A percentile compares a stretch with the other conserved stretches of the same genome.
Evolutionary conservation across 1,140 invertebrate genomes (phyloP).

Genomic region (Drosophila watanabei): DNA sequence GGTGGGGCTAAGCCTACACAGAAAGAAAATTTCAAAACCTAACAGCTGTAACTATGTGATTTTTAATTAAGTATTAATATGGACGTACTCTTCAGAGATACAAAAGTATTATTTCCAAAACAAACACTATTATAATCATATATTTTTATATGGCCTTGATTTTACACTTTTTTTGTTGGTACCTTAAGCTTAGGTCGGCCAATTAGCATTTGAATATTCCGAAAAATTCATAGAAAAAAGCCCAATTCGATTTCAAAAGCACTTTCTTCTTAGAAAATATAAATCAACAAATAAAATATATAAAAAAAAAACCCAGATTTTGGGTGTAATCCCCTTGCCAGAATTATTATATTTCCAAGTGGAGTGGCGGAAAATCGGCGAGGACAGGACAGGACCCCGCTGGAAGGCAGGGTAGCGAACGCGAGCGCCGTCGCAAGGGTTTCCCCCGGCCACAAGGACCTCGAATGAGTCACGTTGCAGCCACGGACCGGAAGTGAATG

Average conservation of each 20-base stretch:
- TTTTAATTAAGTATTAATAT: background rate
- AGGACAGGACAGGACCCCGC: background rate
- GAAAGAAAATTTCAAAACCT: background rate
- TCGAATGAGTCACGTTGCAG: conserved; percentile 75
- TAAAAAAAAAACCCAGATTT: background rate
- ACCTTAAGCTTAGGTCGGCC: background rate
- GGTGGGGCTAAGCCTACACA: conserved; percentile 1
- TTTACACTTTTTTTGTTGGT: background rate
- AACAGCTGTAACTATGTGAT: too few species aligned
- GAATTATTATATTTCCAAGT: background rate
- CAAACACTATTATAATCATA: background rate
- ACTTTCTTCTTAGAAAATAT: background rate
- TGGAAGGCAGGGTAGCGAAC: background rate
- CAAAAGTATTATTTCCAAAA: background rate
- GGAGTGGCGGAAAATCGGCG: background rate
- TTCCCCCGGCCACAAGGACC: conserved; percentile 27
- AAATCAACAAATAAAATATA: background rate
- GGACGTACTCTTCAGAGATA: fast-evolving
- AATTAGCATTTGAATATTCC: background rate
- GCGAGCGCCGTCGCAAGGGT: conserved; percentile 20
- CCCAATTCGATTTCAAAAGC: background rate
- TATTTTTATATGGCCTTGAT: background rate
- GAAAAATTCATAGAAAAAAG: background rate
- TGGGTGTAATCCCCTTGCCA: background rate
- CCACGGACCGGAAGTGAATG: conserved; percentile 74